These are phyloP conservation scores for Gouania willdenowi DNA, from an alignment of 2,797 vertebrate genomes.

Conservation along the genomic window DNA sequence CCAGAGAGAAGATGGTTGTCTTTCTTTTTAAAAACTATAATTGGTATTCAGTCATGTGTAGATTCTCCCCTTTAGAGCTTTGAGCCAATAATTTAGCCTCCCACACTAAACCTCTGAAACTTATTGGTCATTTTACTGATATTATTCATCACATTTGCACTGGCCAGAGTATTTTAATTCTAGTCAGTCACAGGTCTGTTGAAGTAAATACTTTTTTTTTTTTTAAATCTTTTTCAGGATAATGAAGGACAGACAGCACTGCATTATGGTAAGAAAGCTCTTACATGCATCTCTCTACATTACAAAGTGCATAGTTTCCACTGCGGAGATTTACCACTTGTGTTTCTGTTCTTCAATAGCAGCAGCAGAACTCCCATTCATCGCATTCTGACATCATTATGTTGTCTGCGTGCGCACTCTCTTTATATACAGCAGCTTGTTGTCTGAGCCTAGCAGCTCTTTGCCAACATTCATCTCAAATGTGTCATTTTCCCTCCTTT, in stretches of 20 bases:
- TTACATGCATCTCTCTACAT: conserved; percentile 1
- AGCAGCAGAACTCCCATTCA: conserved; percentile 4
- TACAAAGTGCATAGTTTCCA: not conserved
- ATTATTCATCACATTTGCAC: conserved; percentile 6
- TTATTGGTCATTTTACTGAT: not conserved
- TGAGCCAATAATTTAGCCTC: conserved; percentile 3
- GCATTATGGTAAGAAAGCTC: conserved; percentile 89
- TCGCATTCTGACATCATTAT: conserved; percentile 18
- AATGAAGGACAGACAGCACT: conserved; percentile 95
- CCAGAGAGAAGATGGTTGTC: not conserved
- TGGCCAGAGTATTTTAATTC: conserved; percentile 6
- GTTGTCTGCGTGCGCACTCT: not conserved
- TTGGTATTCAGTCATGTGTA: conserved; percentile 9
- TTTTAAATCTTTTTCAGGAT: conserved; percentile 80
- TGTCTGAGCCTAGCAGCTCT: conserved; percentile 8
- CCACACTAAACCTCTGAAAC: not conserved
- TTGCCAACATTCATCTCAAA: conserved; percentile 23
- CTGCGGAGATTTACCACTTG: too few relatives aligned
- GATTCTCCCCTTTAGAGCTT: conserved; percentile 15
- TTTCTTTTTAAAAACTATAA: too few relatives aligned
- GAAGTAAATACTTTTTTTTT: conserved; percentile 41
- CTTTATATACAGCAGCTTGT: conserved; percentile 18
- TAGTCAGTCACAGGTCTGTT: conserved; percentile 6
- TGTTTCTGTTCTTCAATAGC: too few relatives aligned
- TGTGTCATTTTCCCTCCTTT: conserved; percentile 15